A percentile compares a stretch with the other conserved stretches of the same genome.
phyloP scores from a whole-genome alignment of 2,797 vertebrate species.

The Liasis olivaceus region DNA sequence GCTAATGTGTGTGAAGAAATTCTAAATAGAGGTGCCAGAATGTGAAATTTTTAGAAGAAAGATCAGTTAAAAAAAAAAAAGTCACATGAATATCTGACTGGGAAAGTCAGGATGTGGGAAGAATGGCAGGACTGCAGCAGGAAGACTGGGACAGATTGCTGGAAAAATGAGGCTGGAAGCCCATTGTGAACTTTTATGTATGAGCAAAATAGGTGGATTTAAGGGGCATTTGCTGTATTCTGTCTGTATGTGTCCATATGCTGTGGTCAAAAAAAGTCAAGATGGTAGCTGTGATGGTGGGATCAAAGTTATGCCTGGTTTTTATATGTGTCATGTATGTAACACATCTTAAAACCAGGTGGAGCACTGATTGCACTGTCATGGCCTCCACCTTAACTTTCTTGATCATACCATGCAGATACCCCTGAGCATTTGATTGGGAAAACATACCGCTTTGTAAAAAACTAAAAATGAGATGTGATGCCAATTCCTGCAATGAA shows the following conservation, averaged over 20 bases:
- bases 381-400: not conserved
- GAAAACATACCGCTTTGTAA: not conserved
- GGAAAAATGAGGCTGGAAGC: not conserved
- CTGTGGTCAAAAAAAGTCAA: not conserved
- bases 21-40: not conserved
- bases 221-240: not conserved
- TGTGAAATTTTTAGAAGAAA: not conserved
- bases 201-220: not conserved
- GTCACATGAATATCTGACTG: not conserved
- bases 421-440: not conserved
- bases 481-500: not conserved
- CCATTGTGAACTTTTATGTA: not conserved
- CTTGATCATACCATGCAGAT: not conserved
- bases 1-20: not conserved
- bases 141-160: not conserved
- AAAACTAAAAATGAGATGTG: not conserved
- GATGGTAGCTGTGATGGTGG: not conserved
- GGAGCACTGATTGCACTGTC: not conserved
- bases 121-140: not conserved
- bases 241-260: not conserved
- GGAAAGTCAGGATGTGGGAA: not conserved
- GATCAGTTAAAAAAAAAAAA: not conserved
- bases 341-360: not conserved
- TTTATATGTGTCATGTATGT: not conserved
- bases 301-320: not conserved